phyloP scores from a whole-genome alignment of 1,140 invertebrate species.

The Alviniconcha marisindica region DNA sequence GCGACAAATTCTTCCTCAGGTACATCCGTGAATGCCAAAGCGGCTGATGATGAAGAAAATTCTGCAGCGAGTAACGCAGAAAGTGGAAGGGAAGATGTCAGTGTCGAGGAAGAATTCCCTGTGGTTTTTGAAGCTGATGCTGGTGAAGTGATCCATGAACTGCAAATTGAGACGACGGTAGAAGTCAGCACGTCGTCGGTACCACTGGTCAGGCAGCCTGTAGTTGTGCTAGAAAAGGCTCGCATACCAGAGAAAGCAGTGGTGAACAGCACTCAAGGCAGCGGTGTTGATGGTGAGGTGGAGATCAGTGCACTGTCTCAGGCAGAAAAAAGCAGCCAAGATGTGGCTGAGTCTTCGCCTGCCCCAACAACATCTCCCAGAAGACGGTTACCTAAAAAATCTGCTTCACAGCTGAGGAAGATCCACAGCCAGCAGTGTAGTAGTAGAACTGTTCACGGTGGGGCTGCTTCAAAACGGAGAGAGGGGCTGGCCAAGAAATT shows the following conservation, averaged over 20 bases:
- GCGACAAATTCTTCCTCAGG: not conserved
- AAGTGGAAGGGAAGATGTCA: too few relatives aligned
- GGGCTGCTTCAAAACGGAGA: too few relatives aligned
- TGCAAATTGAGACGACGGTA: conserved; percentile 5
- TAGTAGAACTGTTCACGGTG: too few relatives aligned
- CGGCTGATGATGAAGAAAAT: not conserved
- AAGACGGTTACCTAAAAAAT: too few relatives aligned
- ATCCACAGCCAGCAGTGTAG: too few relatives aligned
- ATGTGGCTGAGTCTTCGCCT: too few relatives aligned
- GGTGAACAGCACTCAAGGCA: not conserved
- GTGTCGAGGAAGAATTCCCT: not conserved
- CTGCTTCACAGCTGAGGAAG: too few relatives aligned
- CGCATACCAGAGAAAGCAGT: too few relatives aligned
- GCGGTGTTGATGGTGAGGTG: not conserved
- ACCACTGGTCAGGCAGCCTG: conserved; percentile 22
- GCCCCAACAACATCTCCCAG: too few relatives aligned
- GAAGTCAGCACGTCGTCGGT: not conserved
- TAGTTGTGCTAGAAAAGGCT: conserved; percentile 13
- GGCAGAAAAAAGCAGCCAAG: too few relatives aligned
- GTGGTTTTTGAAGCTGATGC: not conserved
- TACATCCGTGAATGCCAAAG: not conserved
- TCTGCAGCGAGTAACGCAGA: not conserved
- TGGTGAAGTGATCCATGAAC: conserved; percentile 7
- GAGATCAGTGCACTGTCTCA: too few relatives aligned
- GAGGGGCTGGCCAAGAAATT: too few relatives aligned